A percentile compares a stretch with the other conserved stretches of the same genome.
phyloP scores from a whole-genome alignment of 2,888 invertebrate genomes.

The Physocephala rufipes region DNA sequence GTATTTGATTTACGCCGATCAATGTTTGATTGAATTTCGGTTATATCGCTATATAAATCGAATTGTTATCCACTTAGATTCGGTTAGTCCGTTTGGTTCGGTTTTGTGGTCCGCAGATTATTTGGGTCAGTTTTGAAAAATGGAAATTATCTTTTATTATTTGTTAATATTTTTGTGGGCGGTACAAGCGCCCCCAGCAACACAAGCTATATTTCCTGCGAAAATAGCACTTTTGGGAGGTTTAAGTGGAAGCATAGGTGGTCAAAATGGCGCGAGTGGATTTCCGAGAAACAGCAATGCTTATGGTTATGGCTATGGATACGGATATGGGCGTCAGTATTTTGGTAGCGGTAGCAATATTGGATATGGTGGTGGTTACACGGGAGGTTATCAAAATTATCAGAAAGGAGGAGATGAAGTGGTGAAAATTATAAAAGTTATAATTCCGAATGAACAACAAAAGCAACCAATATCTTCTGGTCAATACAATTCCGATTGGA shows the following conservation, averaged over 20 bases:
- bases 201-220: conserved; percentile 56
- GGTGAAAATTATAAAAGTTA: conserved; percentile 46
- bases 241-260: conserved; percentile 46
- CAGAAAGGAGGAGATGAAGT: conserved; percentile 35
- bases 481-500: conserved; percentile 39
- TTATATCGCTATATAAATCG: conserved; percentile 31
- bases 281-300: conserved; percentile 3
- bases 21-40: conserved; percentile 7
- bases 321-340: conserved; percentile 41
- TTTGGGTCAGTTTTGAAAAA: conserved; percentile 36
- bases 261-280: conserved; percentile 30
- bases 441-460: conserved; percentile 42
- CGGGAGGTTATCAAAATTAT: conserved; percentile 19
- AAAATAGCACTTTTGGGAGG: conserved; percentile 57
- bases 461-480: conserved; percentile 33
- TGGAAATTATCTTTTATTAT: conserved; percentile 53
- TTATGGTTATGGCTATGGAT: conserved; percentile 27
- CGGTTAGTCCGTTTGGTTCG: conserved; percentile 33
- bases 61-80: conserved; percentile 11
- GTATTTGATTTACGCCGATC: conserved; percentile 16
- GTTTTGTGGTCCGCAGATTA: conserved; percentile 8
- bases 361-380: conserved; percentile 2
- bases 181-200: conserved; percentile 47
- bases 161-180: conserved; percentile 54
- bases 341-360: conserved; percentile 34